Evolutionary conservation across 2,888 invertebrate genomes (phyloP), one percentile per base, ranked within the genome.

Genomic region (Drosophila paramelanica): DNA sequence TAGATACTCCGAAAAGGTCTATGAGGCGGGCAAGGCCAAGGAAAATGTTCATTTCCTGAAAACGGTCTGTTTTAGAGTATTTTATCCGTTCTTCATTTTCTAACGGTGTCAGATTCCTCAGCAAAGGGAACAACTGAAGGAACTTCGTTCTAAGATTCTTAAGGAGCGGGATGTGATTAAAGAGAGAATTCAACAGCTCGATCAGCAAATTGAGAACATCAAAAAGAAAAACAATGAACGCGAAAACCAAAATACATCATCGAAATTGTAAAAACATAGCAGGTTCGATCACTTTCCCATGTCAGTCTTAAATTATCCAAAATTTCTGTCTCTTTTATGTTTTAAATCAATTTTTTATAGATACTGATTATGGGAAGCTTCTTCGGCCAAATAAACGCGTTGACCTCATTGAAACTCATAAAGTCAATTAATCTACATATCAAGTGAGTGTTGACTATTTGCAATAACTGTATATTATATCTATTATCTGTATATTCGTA

Each of bases 11-110:
- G 68, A 67, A 5, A 58, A 58, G 25, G 25, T 72, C 2, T 47
- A 41, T 7, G 74, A 81, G 1, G 68, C 67, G 23, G 88, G 77
- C n/a, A 61, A 61, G 25, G 67, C 74, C 0, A 78, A 75, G 25
- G 86, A 89, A 50, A 83, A 82, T 64, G 72, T 83, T 10, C 11
- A 62, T 25, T 78, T 76, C 8, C 38, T 80, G 7, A 69, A 80
- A 69, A 20, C 3, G 80, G 80, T 78, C 14, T 7, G 53, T 8
- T 23, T 3, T 5, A 5, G 5, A 10, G 17, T 25, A 5, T 2
- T 3, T 7, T 5, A 31, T 33, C 5, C 3, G 0, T 10, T 10
- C 10, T 17, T 11, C 3, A 5, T 72, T 43, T 78, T 41, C n/a
- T 65, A 7, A 64, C 7, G 51, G n/a, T 0, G 20, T 7, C 17